Evolutionary conservation across 30 jellyfish, hydroid and myxozoan genomes (phyloP).

Genomic region (Cassiopea xamachana): DNA sequence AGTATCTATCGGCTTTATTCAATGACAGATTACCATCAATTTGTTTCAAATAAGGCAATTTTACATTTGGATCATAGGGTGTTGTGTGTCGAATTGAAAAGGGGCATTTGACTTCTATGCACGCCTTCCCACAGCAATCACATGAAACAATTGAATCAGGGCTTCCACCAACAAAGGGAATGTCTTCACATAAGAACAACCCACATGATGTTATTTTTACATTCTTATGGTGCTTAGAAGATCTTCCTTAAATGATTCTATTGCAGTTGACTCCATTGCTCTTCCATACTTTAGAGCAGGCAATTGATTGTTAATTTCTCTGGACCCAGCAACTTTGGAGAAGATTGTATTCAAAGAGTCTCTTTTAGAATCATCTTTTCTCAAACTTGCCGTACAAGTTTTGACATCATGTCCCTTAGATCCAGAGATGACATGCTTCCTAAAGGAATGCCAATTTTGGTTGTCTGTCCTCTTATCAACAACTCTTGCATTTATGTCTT

Average conservation of each 20-base stretch:
- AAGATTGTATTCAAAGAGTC: not conserved
- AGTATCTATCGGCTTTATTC: slow-evolving; percentile 27
- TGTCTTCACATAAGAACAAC: slow-evolving; percentile 23
- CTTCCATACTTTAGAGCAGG: slow-evolving; percentile 75
- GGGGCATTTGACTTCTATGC: slow-evolving; percentile 39
- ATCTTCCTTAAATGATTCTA: slow-evolving; percentile 22
- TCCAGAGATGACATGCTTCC: slow-evolving; percentile 63
- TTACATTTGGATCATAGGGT: slow-evolving; percentile 21
- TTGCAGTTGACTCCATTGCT: slow-evolving; percentile 51
- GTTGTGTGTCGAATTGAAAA: slow-evolving; percentile 19
- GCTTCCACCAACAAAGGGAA: slow-evolving; percentile 60
- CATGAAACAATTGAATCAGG: slow-evolving; percentile 41
- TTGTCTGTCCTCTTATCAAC: slow-evolving; percentile 31
- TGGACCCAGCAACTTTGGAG: slow-evolving; percentile 42
- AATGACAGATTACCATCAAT: not conserved
- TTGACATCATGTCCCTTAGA: slow-evolving; percentile 56
- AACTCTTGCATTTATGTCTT: slow-evolving; percentile 9
- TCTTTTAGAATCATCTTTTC: slow-evolving; percentile 9
- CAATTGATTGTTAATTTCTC: slow-evolving; percentile 16
- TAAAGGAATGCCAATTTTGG: slow-evolving; percentile 14
- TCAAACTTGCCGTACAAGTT: slow-evolving; percentile 18
- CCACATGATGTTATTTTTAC: slow-evolving; percentile 29
- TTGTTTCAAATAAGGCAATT: slow-evolving; percentile 23
- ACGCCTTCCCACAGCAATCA: slow-evolving; percentile 42
- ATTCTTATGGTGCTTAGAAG: slow-evolving; percentile 23